Percentiles rank a stretch among this genome's conserved stretches.
phyloP scores from a whole-genome alignment of 2,888 invertebrate species.

The Thereva unica region DNA sequence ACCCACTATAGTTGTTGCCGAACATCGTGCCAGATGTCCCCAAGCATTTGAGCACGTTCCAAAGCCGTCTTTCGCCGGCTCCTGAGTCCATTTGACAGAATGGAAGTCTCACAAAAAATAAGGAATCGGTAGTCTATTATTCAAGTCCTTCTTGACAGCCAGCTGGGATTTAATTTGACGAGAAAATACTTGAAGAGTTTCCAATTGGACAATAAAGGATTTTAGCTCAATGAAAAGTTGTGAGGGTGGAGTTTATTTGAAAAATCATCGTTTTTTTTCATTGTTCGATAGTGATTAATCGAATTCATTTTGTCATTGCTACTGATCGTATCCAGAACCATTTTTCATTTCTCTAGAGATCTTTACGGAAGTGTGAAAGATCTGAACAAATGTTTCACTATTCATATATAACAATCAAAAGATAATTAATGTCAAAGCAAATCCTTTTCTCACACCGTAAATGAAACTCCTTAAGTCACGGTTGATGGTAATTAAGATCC shows the following conservation, averaged over 20 bases:
- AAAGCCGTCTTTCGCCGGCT: background rate
- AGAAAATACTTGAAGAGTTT: conserved; percentile 20
- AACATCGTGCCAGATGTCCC: conserved; percentile 30
- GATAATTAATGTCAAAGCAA: no score
- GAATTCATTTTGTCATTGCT: no score
- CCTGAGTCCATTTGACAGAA: conserved; percentile 12
- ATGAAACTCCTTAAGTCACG: no score
- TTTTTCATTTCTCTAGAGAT: no score
- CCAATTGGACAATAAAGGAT: background rate
- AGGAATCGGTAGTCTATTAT: conserved; percentile 1
- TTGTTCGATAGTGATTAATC: no score
- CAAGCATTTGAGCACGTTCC: background rate
- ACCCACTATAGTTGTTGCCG: conserved; percentile 26
- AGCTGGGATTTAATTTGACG: conserved; percentile 34
- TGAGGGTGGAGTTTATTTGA: background rate
- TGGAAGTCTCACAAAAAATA: conserved; percentile 11
- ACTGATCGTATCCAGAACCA: no score
- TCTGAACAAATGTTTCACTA: no score
- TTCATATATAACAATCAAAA: no score
- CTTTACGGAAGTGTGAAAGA: no score
- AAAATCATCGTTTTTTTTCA: no score
- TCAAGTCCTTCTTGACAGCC: conserved; percentile 12
- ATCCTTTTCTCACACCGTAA: no score
- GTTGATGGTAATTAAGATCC: no score
- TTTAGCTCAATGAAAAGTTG: background rate